Evolutionary conservation across 2,888 invertebrate genomes (phyloP).

Genomic region (Venustoraphidia nigricollis): DNA sequence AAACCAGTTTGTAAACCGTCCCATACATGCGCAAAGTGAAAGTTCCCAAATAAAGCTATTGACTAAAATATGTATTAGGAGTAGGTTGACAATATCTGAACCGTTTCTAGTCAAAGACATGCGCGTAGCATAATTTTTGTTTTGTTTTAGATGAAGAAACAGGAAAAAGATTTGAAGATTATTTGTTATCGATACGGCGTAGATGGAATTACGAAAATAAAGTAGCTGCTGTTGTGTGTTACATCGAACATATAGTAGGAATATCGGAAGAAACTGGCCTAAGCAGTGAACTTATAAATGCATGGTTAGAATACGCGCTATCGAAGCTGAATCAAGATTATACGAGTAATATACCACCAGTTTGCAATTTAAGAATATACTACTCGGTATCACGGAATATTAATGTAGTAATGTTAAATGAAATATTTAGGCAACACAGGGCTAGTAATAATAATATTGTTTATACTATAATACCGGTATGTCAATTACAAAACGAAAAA

Average conservation of each 20-base stretch:
- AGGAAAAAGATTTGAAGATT: slow-evolving; percentile 70
- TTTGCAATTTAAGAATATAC: slow-evolving; percentile 62
- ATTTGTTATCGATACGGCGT: slow-evolving; percentile 67
- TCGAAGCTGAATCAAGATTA: slow-evolving; percentile 36
- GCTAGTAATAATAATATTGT: slow-evolving; percentile 38
- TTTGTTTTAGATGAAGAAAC: slow-evolving; percentile 65
- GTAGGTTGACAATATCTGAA: too few species aligned
- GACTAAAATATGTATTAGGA: too few species aligned
- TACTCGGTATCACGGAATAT: slow-evolving; percentile 49
- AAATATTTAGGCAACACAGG: slow-evolving; percentile 32
- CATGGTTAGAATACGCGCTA: slow-evolving; percentile 36
- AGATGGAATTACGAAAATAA: slow-evolving; percentile 84
- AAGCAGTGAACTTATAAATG: slow-evolving; percentile 32
- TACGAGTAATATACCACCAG: slow-evolving; percentile 34
- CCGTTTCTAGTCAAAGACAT: too few species aligned
- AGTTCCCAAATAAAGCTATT: too few species aligned
- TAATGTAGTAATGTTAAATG: slow-evolving; percentile 27
- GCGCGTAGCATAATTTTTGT: background rate
- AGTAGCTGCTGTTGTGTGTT: slow-evolving; percentile 72
- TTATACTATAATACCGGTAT: slow-evolving; percentile 63
- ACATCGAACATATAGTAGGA: slow-evolving; percentile 37
- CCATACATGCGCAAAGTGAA: too few species aligned
- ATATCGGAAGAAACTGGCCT: slow-evolving; percentile 27
- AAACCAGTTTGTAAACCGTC: too few species aligned
- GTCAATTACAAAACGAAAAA: slow-evolving; percentile 63